Conservation (phyloP, 37 sponge, comb jelly and placozoan genomes). For the Tethya wilhelma region DNA sequence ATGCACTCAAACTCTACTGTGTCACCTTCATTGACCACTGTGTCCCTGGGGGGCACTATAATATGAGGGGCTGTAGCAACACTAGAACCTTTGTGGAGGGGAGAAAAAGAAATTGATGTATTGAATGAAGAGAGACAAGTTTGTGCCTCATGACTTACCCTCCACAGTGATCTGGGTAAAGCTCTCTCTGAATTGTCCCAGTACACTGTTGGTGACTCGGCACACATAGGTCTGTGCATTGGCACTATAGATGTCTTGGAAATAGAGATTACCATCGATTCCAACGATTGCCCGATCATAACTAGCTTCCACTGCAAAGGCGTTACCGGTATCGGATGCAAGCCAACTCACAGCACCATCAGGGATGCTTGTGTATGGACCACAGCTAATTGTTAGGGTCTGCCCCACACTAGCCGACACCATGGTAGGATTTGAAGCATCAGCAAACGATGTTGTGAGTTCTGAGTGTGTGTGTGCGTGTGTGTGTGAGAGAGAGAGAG, state of each 20-base stretch:
- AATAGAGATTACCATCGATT: background rate
- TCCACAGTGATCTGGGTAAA: too few species aligned
- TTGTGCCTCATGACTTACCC: too few species aligned
- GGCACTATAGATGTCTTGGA: too few species aligned
- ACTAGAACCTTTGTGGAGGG: too few species aligned
- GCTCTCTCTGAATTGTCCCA: too few species aligned
- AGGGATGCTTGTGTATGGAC: background rate
- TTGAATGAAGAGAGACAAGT: too few species aligned
- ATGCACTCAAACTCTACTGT: too few species aligned
- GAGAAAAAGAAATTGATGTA: too few species aligned
- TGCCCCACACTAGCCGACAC: background rate
- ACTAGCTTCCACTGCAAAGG: background rate
- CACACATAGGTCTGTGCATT: too few species aligned
- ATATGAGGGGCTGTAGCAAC: background rate
- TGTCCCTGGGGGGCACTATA: background rate
- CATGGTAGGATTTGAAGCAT: background rate
- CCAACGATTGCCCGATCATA: background rate
- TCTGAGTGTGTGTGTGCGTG: background rate
- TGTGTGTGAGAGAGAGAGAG: background rate
- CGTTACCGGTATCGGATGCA: background rate
- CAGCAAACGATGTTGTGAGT: background rate
- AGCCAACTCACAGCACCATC: background rate
- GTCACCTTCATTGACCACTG: background rate
- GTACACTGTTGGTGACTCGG: too few species aligned
- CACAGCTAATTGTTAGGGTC: background rate